Evolutionary conservation across 2,888 invertebrate species (phyloP).

Genomic region (Schizotus pectinicornis): DNA sequence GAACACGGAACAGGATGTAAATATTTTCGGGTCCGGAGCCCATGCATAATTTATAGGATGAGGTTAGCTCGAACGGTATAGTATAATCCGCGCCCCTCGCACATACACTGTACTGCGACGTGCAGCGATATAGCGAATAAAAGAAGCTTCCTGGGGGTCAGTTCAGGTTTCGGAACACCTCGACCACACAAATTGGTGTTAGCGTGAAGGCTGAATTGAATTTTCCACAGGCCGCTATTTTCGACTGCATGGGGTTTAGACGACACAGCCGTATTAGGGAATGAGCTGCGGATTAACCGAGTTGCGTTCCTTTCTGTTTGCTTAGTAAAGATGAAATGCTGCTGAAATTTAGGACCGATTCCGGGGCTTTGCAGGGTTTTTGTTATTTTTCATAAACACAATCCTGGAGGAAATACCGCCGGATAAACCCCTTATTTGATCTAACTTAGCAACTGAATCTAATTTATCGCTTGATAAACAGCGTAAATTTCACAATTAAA

Average conservation of each 20-base stretch:
- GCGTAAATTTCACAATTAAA: too few relatives aligned
- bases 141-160: slow-evolving; percentile 19
- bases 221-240: slow-evolving; percentile 15
- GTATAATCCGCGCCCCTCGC: not conserved
- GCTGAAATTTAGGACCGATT: too few relatives aligned
- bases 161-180: slow-evolving; percentile 15
- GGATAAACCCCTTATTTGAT: too few relatives aligned
- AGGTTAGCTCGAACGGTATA: not conserved
- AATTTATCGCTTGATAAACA: too few relatives aligned
- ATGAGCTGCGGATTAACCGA: slow-evolving; percentile 21
- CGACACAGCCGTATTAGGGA: slow-evolving; percentile 21
- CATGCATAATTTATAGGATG: not conserved
- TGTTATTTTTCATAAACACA: too few relatives aligned
- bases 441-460: too few relatives aligned
- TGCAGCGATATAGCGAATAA: slow-evolving; percentile 7
- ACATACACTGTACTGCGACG: not conserved
- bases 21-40: too few relatives aligned
- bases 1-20: too few relatives aligned
- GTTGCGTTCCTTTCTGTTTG: slow-evolving; percentile 20
- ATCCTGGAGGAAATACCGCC: too few relatives aligned
- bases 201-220: slow-evolving; percentile 17
- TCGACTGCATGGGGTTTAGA: slow-evolving; percentile 7
- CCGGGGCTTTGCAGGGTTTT: too few relatives aligned
- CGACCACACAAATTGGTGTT: slow-evolving; percentile 19
- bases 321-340: slow-evolving; percentile 20